Evolutionary conservation across 2,888 invertebrate species (phyloP).

Genomic region (Criorhina ranunculi): DNA sequence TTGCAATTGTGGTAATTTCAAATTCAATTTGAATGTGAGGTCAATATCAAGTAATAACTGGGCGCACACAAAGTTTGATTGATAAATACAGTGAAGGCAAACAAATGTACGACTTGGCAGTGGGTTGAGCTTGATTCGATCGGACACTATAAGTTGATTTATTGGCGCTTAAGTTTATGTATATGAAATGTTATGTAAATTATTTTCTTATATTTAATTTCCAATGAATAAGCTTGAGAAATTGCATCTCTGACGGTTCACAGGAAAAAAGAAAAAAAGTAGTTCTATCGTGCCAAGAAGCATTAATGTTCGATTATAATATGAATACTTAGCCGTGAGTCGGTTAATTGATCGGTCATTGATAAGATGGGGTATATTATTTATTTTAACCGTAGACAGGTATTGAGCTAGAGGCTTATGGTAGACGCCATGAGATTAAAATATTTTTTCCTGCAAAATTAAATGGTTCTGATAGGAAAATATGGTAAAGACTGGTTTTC

Average conservation of each 20-base stretch:
- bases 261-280: conserved; percentile 60
- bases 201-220: conserved; percentile 28
- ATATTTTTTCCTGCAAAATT: conserved; percentile 1
- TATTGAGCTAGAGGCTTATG: background rate
- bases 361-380: conserved; percentile 66
- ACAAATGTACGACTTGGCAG: conserved; percentile 58
- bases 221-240: conserved; percentile 67
- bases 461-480: background rate
- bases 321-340: conserved; percentile 45
- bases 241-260: conserved; percentile 63
- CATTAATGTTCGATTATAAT: conserved; percentile 54
- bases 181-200: conserved; percentile 58
- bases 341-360: conserved; percentile 61
- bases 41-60: conserved; percentile 61
- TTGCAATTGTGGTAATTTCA: conserved; percentile 25
- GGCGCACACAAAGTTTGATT: conserved; percentile 50
- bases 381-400: conserved; percentile 16
- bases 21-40: conserved; percentile 55
- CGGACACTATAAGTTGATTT: conserved; percentile 56
- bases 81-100: conserved; percentile 70
- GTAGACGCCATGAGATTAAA: background rate
- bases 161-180: conserved; percentile 42
- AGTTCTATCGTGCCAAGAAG: conserved; percentile 58
- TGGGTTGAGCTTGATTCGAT: conserved; percentile 56
- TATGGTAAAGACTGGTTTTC: conserved; percentile 17